Percentiles rank a stretch among this genome's conserved stretches.
Conservation (phyloP, 2,888 invertebrate species). For the Podotricha telesiphe region DNA sequence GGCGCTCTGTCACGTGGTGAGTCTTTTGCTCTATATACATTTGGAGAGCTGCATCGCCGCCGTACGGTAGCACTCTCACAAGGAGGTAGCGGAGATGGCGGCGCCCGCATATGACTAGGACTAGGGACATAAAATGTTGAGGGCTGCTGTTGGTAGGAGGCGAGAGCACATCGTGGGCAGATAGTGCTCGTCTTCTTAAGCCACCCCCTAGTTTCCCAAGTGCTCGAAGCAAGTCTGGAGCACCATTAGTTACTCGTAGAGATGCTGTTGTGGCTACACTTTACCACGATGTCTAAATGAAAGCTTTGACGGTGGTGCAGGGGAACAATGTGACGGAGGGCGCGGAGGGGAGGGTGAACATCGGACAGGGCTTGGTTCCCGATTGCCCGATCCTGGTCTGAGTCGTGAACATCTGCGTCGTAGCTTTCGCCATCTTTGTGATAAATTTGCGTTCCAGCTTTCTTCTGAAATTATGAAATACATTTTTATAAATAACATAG, state of each 20-base stretch:
- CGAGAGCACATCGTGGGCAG: slow-evolving; percentile 87
- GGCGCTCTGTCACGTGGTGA: slow-evolving; percentile 64
- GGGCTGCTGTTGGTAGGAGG: slow-evolving; percentile 82
- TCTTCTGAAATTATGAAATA: slow-evolving; percentile 82
- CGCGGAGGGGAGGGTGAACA: slow-evolving; percentile 83
- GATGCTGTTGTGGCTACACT: slow-evolving; percentile 80
- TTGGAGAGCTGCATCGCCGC: slow-evolving; percentile 76
- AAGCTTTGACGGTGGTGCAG: slow-evolving; percentile 75
- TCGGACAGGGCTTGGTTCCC: slow-evolving; percentile 82
- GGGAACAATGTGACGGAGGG: slow-evolving; percentile 76
- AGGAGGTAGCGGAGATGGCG: slow-evolving; percentile 71
- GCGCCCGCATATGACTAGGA: slow-evolving; percentile 76
- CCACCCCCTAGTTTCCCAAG: slow-evolving; percentile 88
- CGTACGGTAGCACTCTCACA: slow-evolving; percentile 68
- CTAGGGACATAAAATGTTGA: slow-evolving; percentile 89
- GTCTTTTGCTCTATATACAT: slow-evolving; percentile 71
- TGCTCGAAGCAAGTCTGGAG: slow-evolving; percentile 87
- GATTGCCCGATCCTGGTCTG: slow-evolving; percentile 85
- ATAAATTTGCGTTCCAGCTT: slow-evolving; percentile 89
- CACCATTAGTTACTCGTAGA: slow-evolving; percentile 80
- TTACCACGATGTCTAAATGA: slow-evolving; percentile 79
- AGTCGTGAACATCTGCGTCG: slow-evolving; percentile 87
- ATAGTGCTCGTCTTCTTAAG: slow-evolving; percentile 86
- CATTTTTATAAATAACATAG: background rate
- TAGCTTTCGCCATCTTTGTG: slow-evolving; percentile 89